These are phyloP conservation scores for Prenolepis imparis DNA, from an alignment of 2,888 invertebrate species.

Conservation along the genomic window DNA sequence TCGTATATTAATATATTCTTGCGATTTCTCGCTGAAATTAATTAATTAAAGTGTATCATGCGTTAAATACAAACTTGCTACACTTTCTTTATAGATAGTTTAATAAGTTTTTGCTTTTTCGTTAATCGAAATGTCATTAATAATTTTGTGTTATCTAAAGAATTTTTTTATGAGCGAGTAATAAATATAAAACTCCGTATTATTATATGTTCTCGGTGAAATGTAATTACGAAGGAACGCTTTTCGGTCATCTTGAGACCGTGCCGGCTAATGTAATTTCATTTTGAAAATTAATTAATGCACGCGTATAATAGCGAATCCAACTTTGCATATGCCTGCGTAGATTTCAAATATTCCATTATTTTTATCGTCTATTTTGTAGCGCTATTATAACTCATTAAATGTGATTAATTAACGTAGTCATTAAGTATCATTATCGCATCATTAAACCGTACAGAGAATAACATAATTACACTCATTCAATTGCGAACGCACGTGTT, in stretches of 20 bases:
- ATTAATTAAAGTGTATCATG: not conserved
- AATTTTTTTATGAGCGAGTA: not conserved
- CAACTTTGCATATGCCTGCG: not conserved
- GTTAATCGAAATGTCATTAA: not conserved
- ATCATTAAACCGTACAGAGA: constrained; percentile 50
- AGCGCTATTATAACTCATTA: constrained; percentile 46
- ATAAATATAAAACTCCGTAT: not conserved
- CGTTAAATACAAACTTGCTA: not conserved
- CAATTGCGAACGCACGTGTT: constrained; percentile 40
- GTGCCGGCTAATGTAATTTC: constrained; percentile 11
- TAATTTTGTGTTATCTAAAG: not conserved
- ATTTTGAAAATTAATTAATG: constrained; percentile 26
- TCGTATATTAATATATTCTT: not conserved
- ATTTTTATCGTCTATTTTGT: constrained; percentile 41
- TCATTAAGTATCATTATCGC: constrained; percentile 53
- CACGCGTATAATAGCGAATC: not conserved
- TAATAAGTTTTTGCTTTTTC: not conserved
- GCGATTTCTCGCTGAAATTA: not conserved
- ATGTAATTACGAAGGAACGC: not conserved
- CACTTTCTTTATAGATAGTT: not conserved
- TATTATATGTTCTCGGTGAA: not conserved
- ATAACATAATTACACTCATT: constrained; percentile 51
- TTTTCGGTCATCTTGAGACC: constrained; percentile 6
- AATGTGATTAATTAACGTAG: constrained; percentile 46
- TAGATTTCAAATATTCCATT: constrained; percentile 18